Evolutionary conservation across 2,797 vertebrate species (phyloP).

Genomic region (Xerus rutilus): DNA sequence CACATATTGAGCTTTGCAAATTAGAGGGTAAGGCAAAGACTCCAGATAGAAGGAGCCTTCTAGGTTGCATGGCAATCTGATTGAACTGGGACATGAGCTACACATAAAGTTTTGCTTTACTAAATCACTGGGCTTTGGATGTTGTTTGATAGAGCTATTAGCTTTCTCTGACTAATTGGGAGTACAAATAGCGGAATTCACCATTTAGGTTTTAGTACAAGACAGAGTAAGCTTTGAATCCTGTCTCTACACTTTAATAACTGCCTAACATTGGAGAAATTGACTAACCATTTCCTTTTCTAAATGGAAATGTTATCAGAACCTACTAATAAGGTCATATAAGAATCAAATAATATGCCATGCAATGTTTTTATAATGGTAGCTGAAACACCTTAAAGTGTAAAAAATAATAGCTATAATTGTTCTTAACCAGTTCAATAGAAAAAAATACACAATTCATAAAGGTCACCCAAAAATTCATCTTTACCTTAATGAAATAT

Average conservation of each 20-base stretch:
- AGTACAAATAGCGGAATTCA: not conserved
- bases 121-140: not conserved
- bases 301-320: not conserved
- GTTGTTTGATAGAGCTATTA: not conserved
- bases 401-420: not conserved
- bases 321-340: not conserved
- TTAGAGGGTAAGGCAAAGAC: not conserved
- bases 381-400: not conserved
- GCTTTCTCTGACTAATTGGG: not conserved
- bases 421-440: not conserved
- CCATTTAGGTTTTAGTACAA: not conserved
- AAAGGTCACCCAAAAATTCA: not conserved
- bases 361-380: not conserved
- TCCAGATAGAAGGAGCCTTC: not conserved
- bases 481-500: not conserved
- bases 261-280: not conserved
- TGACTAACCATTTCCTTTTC: not conserved
- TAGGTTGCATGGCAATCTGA: not conserved
- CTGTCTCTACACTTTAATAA: not conserved
- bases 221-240: not conserved
- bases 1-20: not conserved
- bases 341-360: not conserved
- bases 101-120: not conserved
- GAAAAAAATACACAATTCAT: not conserved
- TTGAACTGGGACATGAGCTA: not conserved